Base-by-base conservation (phyloP, 2,113 vertebrate genomes). In the Campylorhamphus procurvoides region DNA sequence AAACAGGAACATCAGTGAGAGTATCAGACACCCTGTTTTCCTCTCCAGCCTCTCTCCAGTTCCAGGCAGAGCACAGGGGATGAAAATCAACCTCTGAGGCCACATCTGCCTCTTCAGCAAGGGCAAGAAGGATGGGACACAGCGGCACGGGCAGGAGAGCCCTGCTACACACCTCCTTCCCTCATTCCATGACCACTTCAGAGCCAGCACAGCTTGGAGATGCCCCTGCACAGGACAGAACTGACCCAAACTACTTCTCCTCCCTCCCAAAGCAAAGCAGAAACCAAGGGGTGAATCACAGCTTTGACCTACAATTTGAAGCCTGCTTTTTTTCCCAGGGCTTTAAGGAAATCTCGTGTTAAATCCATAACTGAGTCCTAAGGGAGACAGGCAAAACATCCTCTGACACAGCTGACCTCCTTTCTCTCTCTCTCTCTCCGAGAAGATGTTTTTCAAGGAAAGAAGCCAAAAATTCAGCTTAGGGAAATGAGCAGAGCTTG, bases 301-400 rank as follows among this genome's bases (percentile, higher is more conserved):
- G 64, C 89, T 89, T 71, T 95, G 94, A 96, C 93, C 95, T 94
- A 78, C 91, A 84, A 89, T 92, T 60, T 86, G 79, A 67, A 93
- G 90, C 63, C 52, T 84, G 93, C 53, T 93, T 95, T 96, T 96
- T 94, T 96, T 96, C 93, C 90, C 90, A 95, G 93, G 83, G 90
- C 90, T 96, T 94, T 85, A 93, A 94, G 96, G 92, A 94, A 95
- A 96, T 92, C 86, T 96, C 12, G 4, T 93, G 95, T 94, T 96
- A 97, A 97, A 97, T 94, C 96, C 79, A 92, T 89, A 97, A 92
- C 74, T 0, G 11, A 92, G 80, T 94, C 94, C 88, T 94, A 78
- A 89, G 93, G 85, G 96, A 96, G 60, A 92, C 44, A 94, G 89
- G 93, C 88, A 95, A 96, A 97, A 94, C 95, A 94, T 95, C 93